Evolutionary conservation across 2,797 vertebrate species (phyloP), one percentile per base, ranked within the genome.

Genomic region (Cynopterus sphinx): DNA sequence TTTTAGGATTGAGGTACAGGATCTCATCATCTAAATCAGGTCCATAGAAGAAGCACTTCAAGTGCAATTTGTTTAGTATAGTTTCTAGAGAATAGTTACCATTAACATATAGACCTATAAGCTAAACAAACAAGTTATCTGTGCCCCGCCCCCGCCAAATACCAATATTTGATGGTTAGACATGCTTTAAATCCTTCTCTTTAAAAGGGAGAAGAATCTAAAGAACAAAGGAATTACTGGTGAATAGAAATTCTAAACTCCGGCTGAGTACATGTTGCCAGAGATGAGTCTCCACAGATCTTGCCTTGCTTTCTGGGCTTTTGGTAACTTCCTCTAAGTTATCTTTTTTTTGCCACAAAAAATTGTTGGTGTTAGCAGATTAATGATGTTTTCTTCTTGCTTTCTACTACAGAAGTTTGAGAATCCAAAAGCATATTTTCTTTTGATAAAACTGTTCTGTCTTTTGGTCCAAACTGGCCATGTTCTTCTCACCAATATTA

Each of bases 181-280:
- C 4, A 59, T 31, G 16, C 10, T 2, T 36, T 12, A 92, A 51
- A 65, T 81, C 43, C 26, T 83, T 26, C 12, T 41, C 31, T 68
- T 65, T 92, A 70, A 92, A 84, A 73, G 15, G 19, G 10, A 75
- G 22, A 57, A 68, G 84, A 57, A 68, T 46, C 5, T n/a, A 87
- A 78, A 15, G 16, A 17, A 53, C 2, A 36, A 3, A 74, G 10
- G 19, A 94, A 85, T 61, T 49, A 86, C 6, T 36, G 13, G n/a
- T 84, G 7, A 77, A 67, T 24, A 75, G 21, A 92, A 94, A 93
- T 65, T 77, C 19, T 61, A 84, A 94, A 88, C 65, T 71, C 33
- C 22, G 61, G 3, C 0, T 75, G 5, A 21, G 12, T 2, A 59
- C 8, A 12, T 5, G 5, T 26, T 88, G 15, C 2, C 17, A n/a